These are phyloP conservation scores for Diplazon laetatorius DNA, from an alignment of 2,888 invertebrate genomes.

Conservation along the genomic window DNA sequence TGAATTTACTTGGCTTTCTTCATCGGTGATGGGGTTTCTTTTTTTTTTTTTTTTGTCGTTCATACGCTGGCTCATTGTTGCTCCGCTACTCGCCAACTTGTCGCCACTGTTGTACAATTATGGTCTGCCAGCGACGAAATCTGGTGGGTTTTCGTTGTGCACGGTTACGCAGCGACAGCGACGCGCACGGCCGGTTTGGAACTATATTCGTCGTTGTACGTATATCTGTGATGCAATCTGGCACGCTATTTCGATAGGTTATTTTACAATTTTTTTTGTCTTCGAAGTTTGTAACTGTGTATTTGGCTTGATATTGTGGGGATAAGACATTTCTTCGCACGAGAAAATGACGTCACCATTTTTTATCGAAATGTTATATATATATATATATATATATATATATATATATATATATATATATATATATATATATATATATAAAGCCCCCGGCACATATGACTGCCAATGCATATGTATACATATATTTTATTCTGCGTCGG, in stretches of 20 bases:
- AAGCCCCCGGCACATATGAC: too few relatives aligned
- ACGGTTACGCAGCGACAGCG: background rate
- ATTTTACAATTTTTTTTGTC: background rate
- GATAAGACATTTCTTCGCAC: too few relatives aligned
- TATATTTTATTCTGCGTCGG: too few relatives aligned
- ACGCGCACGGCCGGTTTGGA: background rate
- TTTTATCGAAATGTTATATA: too few relatives aligned
- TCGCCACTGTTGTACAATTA: slow-evolving; percentile 29
- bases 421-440: too few relatives aligned
- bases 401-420: too few relatives aligned
- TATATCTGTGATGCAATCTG: background rate
- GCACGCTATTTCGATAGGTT: background rate
- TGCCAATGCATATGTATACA: too few relatives aligned
- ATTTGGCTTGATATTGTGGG: background rate
- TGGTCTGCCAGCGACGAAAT: background rate
- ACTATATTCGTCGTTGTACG: background rate
- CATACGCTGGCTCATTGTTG: slow-evolving; percentile 53
- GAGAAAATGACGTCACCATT: too few relatives aligned
- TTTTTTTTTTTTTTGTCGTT: slow-evolving; percentile 49
- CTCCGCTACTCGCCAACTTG: slow-evolving; percentile 47
- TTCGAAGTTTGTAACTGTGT: background rate
- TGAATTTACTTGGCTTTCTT: slow-evolving; percentile 38
- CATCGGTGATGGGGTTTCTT: slow-evolving; percentile 6
- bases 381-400: too few relatives aligned
- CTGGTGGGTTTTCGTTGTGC: background rate